Base-by-base conservation (phyloP, 1,140 invertebrate genomes). In the Melitaea cinxia region DNA sequence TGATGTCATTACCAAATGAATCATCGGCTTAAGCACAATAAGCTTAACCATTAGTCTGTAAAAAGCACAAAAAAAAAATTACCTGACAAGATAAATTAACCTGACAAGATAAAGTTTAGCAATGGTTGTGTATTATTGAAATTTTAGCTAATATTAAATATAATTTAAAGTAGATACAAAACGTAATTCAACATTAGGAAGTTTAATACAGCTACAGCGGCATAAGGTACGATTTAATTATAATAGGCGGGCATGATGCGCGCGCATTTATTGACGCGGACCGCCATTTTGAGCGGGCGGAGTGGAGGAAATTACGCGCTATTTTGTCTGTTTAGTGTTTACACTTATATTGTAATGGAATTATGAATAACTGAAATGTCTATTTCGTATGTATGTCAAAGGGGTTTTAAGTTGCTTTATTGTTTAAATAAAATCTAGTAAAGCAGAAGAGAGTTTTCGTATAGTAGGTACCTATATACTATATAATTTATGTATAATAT, bases 261-360 rank as follows among this genome's bases (percentile, higher is more conserved):
- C 64, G 64, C 64, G 64, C 64, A 66, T 60, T 47, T 66, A 66
- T 66, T 57, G 64, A 66, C 64, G 57, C 50, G 57, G 19, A 39
- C 58, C 57, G 64, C 64, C 64, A 66, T 66, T 66, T 66, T 66
- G 64, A 47, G 28, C 52, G 39, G 23, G 24, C 30, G 35, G 60
- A 66, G 50, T 66, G 64, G 57, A 49, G 17, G 49, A 42, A 50
- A 66, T 66, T 55, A 66, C 52, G 19, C 39, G 57, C 49, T 65
- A 59, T 58, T 53, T 61, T 61, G n/a, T 53, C 23, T 61, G 35
- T 53, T 61, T 39, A 54, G 14, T 24, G 23, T 49, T 42, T 21
- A 21, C 14, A n/a, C n/a, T n/a, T n/a, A n/a, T n/a, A 24, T 24
- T 52, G 14, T 26, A 10, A 50, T 33, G 6, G 17, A 30, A 23